Evolutionary conservation across 2,888 invertebrate genomes (phyloP), one percentile per base, ranked within the genome.

Genomic region (Lochmaea capreae): DNA sequence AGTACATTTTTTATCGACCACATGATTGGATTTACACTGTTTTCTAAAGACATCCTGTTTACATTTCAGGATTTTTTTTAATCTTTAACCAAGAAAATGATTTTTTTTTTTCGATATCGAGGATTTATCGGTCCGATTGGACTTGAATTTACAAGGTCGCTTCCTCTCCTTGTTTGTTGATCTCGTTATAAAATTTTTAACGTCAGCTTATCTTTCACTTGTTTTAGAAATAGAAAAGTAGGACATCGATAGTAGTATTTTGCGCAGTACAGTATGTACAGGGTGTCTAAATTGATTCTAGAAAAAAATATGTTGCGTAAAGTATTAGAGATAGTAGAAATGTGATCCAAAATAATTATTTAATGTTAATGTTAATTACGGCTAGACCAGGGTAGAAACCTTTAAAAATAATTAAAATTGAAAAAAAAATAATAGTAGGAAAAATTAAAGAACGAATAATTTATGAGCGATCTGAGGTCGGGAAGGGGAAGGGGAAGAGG

Each of bases 91-190:
- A 16, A 54, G 54, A 54, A 54, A 54, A 54, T 54, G 16, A 16
- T 54, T 54, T 54, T 54, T 54, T 54, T 54, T 54, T 54, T 18
- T 18, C 54, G 18, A 9, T 54, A 54, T 54, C 54, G 54, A 18
- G 52, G 16, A 54, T 18, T 54, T 54, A 18, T 54, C 18, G 9
- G 5, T 2, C 18, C 16, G 16, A 10, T 10, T 9, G 54, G 16
- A n/a, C 18, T 54, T 54, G 18, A 54, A 54, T 10, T 16, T 18
- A 18, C 54, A 54, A 54, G 54, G 54, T 54, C 54, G 16, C 33
- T 33, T 8, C 3, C n/a, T 49, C n/a, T 14, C 46, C 2, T 16
- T 18, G 9, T 10, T 6, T 54, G 16, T 54, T 54, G 54, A 54
- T 54, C 54, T 54, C 16, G 54, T 11, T 46, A 14, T 54, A 54